Evolutionary conservation across 2,113 vertebrate species (phyloP), one percentile per base, ranked within the genome.

Genomic region (Tetraodon nigroviridis): DNA sequence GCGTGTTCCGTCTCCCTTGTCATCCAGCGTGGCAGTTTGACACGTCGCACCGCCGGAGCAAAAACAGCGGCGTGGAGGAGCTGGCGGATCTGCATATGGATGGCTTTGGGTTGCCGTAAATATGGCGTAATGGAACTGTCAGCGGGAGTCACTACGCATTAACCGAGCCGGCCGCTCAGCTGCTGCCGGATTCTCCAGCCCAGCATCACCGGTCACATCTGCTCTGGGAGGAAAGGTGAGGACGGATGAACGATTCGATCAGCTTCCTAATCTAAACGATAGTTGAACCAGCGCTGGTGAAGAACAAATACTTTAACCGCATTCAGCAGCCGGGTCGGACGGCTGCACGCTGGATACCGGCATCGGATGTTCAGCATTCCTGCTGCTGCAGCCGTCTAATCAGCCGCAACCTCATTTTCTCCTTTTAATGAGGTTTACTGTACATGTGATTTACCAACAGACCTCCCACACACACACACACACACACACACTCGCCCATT

Each of bases 121-220:
- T 84, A 87, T 49, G 27, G 51, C 82, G 76, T 83, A 86, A 85
- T 87, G 80, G 76, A 86, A 86, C 69, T 80, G 86, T 86, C 86
- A 73, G 78, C 2, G 61, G 61, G 69, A 67, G 74, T 64, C 68
- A 55, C 70, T 32, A 64, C 75, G 62, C 75, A 86, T 80, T 80
- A 87, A 78, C 74, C 44, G 60, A 69, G 70, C 37, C 45, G 20
- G 63, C 66, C 61, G 75, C 77, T 74, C 63, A 71, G 83, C 78
- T 76, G 81, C 78, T 75, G 76, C 80, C 73, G 82, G 52, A 64
- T 52, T 49, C 58, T 58, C 64, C 69, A 67, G 76, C 53, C 58
- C 55, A 59, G 48, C 32, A 29, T 29, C 19, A 54, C 49, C 21
- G 61, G 76, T 81, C 68, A 67, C 62, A 69, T 55, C 50, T 37